Conservation (phyloP, 2,797 vertebrate species). For the Discoglossus pictus region DNA sequence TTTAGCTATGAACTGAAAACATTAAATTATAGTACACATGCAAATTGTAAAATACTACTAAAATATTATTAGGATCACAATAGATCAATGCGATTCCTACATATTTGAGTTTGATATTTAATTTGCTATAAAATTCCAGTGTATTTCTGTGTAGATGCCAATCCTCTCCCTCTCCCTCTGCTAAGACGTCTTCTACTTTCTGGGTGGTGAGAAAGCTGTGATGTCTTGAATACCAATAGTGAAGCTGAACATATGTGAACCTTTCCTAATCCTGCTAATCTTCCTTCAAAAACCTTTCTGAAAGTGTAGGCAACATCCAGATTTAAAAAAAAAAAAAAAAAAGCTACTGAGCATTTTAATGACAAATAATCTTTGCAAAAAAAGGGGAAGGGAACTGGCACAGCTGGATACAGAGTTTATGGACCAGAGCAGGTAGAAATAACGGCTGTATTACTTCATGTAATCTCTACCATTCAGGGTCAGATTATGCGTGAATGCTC, state of each 20-base stretch:
- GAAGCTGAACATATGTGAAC: conserved; percentile 95
- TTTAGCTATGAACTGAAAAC: too few species aligned
- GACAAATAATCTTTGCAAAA: conserved; percentile 75
- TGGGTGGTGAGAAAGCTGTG: conserved; percentile 83
- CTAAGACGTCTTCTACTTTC: conserved; percentile 63
- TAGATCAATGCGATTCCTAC: too few species aligned
- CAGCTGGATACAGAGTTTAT: conserved; percentile 69
- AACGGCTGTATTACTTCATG: conserved; percentile 66
- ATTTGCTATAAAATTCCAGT: too few species aligned
- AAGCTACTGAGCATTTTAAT: conserved; percentile 78
- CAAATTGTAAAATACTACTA: too few species aligned
- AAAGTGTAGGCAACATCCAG: conserved; percentile 73
- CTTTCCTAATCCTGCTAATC: conserved; percentile 98
- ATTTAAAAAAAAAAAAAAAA: conserved; percentile 61
- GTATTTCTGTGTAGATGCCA: conserved; percentile 31
- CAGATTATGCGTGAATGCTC: conserved; percentile 68
- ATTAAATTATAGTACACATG: too few species aligned
- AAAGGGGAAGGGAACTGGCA: conserved; percentile 52
- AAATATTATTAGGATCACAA: too few species aligned
- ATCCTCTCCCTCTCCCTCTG: conserved; percentile 18
- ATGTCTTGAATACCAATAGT: conserved; percentile 89
- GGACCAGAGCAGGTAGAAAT: conserved; percentile 73
- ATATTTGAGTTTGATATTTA: too few species aligned
- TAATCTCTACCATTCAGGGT: conserved; percentile 66
- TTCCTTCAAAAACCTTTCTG: conserved; percentile 81